Percentiles rank a stretch among this genome's conserved stretches.
These are phyloP conservation scores for Eumaeus atala DNA, from an alignment of 1,140 invertebrate genomes.

Conservation along the genomic window DNA sequence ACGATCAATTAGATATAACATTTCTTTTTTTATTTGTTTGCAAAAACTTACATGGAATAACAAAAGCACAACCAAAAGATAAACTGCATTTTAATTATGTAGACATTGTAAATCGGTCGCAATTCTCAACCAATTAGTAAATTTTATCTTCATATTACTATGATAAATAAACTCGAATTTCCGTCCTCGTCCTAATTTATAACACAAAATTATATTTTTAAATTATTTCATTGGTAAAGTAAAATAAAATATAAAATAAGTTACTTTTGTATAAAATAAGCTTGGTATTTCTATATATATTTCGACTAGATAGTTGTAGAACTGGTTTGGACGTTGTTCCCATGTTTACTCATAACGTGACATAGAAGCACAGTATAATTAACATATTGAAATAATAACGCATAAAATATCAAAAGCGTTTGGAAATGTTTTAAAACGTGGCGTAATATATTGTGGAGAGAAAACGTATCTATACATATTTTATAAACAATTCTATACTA, in stretches of 20 bases:
- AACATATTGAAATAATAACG: neutral
- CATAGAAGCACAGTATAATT: neutral
- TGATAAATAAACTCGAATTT: too few relatives aligned
- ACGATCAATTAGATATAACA: too few relatives aligned
- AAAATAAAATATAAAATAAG: neutral
- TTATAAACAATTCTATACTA: too few relatives aligned
- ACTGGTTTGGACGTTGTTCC: neutral
- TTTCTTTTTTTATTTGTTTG: too few relatives aligned
- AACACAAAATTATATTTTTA: neutral
- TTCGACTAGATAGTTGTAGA: neutral
- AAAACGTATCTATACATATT: neutral
- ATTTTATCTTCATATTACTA: too few relatives aligned
- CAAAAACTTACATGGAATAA: too few relatives aligned
- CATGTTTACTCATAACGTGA: neutral
- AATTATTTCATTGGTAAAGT: neutral
- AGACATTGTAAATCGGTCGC: too few relatives aligned
- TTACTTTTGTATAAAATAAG: neutral
- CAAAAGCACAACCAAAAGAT: too few relatives aligned
- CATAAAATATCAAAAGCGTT: conserved; percentile 12
- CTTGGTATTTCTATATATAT: neutral
- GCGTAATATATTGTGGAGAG: conserved; percentile 1
- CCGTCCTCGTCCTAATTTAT: too few relatives aligned
- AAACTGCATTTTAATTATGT: too few relatives aligned
- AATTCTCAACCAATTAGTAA: too few relatives aligned
- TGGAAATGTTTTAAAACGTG: conserved; percentile 16